These are phyloP conservation scores for Scomber colias DNA, from an alignment of 2,113 vertebrate genomes.

Conservation along the genomic window DNA sequence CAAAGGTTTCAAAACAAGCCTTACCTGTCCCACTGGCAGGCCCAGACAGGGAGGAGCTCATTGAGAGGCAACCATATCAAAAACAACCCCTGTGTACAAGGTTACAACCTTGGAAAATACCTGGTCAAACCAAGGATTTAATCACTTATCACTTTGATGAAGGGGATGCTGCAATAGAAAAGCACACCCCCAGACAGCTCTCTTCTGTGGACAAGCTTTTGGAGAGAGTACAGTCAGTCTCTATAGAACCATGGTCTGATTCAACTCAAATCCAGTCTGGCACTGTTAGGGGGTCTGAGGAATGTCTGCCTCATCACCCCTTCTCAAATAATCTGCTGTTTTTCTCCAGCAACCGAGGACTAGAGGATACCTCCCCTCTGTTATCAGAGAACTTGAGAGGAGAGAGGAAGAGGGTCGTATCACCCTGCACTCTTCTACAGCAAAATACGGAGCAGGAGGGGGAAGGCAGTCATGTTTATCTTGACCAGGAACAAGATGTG, in stretches of 20 bases:
- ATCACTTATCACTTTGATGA: constrained; percentile 26
- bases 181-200: not conserved
- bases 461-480: constrained; percentile 11
- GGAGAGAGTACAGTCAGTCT: not conserved
- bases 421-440: not conserved
- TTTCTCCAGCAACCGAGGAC: constrained; percentile 26
- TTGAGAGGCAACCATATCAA: constrained; percentile 14
- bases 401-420: constrained; percentile 5
- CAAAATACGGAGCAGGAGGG: constrained; percentile 22
- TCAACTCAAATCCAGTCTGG: constrained; percentile 22
- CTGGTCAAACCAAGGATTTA: constrained; percentile 5
- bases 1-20: not conserved
- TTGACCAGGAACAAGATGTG: constrained; percentile 21
- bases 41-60: constrained; percentile 8
- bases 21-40: not conserved
- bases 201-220: not conserved
- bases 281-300: constrained; percentile 14
- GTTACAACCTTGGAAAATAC: constrained; percentile 11
- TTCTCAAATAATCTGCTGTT: constrained; percentile 16
- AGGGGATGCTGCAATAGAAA: not conserved
- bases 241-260: not conserved
- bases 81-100: not conserved
- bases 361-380: constrained; percentile 29
- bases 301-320: constrained; percentile 16
- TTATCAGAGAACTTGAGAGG: constrained; percentile 6